phyloP scores from a whole-genome alignment of 2,797 vertebrate genomes.

The Nannoperca obscura region DNA sequence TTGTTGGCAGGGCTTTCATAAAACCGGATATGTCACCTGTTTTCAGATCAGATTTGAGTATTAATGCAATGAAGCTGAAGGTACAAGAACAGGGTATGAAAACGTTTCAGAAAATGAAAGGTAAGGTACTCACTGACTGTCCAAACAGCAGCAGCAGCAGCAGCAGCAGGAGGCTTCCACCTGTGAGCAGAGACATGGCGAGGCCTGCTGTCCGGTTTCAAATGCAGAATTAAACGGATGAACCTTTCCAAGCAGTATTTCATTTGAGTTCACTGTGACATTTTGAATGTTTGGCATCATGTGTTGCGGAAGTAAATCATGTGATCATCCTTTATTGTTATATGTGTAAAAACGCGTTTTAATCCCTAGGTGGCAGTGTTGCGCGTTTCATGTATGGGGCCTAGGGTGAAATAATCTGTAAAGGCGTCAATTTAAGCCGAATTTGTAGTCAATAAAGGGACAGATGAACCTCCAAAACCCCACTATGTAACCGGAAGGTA shows the following conservation, averaged over 20 bases:
- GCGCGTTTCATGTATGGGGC: background rate
- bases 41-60: background rate
- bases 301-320: conserved; percentile 74
- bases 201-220: background rate
- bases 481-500: background rate
- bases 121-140: conserved; percentile 64
- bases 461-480: background rate
- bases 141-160: conserved; percentile 43
- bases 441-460: background rate
- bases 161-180: conserved; percentile 8
- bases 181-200: conserved; percentile 55
- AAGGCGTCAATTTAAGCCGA: too few relatives aligned
- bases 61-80: background rate
- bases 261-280: background rate
- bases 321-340: conserved; percentile 47
- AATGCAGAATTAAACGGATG: fast-evolving
- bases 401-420: background rate
- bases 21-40: background rate
- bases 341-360: background rate
- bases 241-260: background rate
- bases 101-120: background rate
- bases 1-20: background rate
- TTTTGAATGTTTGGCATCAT: conserved; percentile 31
- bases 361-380: conserved; percentile 40
- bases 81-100: background rate